Percentiles rank a stretch among this genome's conserved stretches.
Conservation (phyloP, 1,140 invertebrate species). For the Yoshiicerus persimilis region DNA sequence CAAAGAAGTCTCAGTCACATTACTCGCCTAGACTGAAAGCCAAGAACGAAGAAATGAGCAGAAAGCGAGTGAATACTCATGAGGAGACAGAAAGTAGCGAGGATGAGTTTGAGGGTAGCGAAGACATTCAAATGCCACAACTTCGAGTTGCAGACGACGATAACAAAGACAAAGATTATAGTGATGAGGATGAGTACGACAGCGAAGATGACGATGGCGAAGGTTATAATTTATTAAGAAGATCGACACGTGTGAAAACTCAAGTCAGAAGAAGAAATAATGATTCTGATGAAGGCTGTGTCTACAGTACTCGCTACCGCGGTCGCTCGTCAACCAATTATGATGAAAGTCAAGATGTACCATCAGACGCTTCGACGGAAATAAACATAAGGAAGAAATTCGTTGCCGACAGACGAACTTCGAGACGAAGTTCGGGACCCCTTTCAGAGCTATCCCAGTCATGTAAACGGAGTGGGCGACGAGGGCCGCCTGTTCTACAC, state of each 20-base stretch:
- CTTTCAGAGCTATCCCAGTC: background rate
- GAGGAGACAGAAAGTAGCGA: constrained; percentile 52
- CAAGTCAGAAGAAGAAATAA: background rate
- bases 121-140: constrained; percentile 42
- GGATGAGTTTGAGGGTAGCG: constrained; percentile 44
- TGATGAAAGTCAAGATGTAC: constrained; percentile 41
- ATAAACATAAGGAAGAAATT: background rate
- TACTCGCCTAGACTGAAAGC: constrained; percentile 51
- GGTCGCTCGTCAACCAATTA: constrained; percentile 28
- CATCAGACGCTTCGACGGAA: constrained; percentile 42
- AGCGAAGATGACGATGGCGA: constrained; percentile 52
- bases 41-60: constrained; percentile 32
- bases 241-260: background rate
- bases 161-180: constrained; percentile 55
- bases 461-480: background rate
- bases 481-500: background rate
- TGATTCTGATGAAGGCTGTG: constrained; percentile 13
- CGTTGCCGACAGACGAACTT: background rate
- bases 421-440: background rate
- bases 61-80: constrained; percentile 39
- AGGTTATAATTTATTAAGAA: constrained; percentile 47
- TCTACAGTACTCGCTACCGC: constrained; percentile 41
- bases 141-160: constrained; percentile 49
- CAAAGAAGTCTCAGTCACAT: background rate
- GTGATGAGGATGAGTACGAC: constrained; percentile 48